These are phyloP conservation scores for Atherinomorus stipes DNA, from an alignment of 2,113 vertebrate genomes.

Conservation along the genomic window DNA sequence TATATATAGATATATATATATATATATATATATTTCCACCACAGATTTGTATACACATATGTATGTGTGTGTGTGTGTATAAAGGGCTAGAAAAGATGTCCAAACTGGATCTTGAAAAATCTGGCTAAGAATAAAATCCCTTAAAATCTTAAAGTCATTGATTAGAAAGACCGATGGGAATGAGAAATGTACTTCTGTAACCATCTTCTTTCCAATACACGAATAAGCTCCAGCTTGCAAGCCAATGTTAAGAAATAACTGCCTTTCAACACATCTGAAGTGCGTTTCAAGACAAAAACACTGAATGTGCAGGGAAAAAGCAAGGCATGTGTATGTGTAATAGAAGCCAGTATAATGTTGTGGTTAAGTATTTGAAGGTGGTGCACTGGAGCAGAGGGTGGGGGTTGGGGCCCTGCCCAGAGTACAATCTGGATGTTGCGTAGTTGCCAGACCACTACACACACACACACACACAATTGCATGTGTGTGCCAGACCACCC, in stretches of 20 bases:
- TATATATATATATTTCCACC: too few relatives aligned
- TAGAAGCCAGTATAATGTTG: conserved; percentile 74
- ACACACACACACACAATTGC: conserved; percentile 38
- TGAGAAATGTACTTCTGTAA: background rate
- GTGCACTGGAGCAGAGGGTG: conserved; percentile 76
- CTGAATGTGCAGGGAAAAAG: conserved; percentile 47
- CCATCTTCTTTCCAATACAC: background rate
- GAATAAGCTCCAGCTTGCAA: conserved; percentile 1
- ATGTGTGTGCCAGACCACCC: conserved; percentile 78
- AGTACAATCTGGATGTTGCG: conserved; percentile 84
- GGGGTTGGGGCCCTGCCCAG: conserved; percentile 84
- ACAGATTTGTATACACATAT: too few relatives aligned
- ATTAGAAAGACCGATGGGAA: too few relatives aligned
- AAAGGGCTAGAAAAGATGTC: too few relatives aligned
- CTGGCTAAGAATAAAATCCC: background rate
- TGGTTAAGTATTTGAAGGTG: conserved; percentile 81
- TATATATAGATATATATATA: too few relatives aligned
- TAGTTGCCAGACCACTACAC: conserved; percentile 85
- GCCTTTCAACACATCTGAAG: conserved; percentile 58
- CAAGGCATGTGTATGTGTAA: conserved; percentile 57
- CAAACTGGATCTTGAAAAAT: background rate
- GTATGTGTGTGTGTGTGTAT: too few relatives aligned
- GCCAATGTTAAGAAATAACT: conserved; percentile 35
- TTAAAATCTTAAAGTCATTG: background rate
- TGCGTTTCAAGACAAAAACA: conserved; percentile 56